Base-by-base conservation (phyloP, 2,888 invertebrate species). In the Ophion obscuratus region DNA sequence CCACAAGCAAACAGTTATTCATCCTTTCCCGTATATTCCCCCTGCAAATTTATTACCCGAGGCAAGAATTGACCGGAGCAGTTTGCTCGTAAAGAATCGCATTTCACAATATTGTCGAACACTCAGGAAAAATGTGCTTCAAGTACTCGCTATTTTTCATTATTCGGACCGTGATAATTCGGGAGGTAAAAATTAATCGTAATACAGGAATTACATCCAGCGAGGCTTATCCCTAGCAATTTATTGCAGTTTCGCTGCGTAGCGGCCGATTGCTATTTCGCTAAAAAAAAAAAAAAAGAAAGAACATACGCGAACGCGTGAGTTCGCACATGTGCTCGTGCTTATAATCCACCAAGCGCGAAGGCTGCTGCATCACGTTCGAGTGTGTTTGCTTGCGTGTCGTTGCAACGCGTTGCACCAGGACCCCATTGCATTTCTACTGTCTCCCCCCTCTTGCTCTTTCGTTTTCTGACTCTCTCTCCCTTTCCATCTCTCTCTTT, bases 291-390 rank as follows among this genome's bases (percentile, higher is more conserved):
- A 61, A 61, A 20, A 61, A 61, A 53, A 53, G 3, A 14, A 53
- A 53, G 5, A 17, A 17, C 2, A 31, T n/a, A 57, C 36, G 27
- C 71, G 14, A 53, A 57, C 31, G n/a, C 59, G 59, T 57, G 73
- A 17, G 73, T 57, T 57, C 36, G 36, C 36, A 31, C 47, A 62
- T 70, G 24, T 64, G 44, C 31, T 14, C 77, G 80, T 64, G 81
- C 74, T 71, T 84, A 67, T 75, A 62, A 74, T 73, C 59, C 67
- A 44, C 67, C 68, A 61, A 84, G 81, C 78, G 68, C 84, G 77
- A 74, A 81, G 74, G 81, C 84, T 81, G 81, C 84, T 78, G 84
- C 84, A 84, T 82, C 86, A 84, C 86, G 85, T 85, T 87, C 67
- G 67, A 53, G 77, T 57, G 36, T 66, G 77, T 77, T 66, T 57